phyloP scores from a whole-genome alignment of 2,797 vertebrate species.

The Cyprinodon diabolis region DNA sequence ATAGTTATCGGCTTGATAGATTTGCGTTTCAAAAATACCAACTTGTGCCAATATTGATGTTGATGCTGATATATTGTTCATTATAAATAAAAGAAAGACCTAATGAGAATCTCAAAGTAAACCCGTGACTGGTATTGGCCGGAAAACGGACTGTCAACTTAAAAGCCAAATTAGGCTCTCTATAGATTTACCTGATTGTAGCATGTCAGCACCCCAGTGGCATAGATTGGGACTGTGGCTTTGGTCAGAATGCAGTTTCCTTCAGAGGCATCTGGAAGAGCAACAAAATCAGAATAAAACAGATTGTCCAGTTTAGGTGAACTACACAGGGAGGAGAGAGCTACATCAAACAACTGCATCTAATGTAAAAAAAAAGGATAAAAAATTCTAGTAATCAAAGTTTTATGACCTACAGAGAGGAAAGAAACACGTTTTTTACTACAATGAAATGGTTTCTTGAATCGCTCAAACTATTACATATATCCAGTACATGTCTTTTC shows the following conservation, averaged over 20 bases:
- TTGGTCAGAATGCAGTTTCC: slow-evolving; percentile 97
- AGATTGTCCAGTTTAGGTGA: neutral
- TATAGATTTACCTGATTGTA: slow-evolving; percentile 91
- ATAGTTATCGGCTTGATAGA: no score
- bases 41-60: no score
- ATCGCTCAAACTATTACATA: neutral
- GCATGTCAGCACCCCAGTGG: slow-evolving; percentile 97
- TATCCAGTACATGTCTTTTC: neutral
- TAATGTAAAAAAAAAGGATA: neutral
- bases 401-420: neutral
- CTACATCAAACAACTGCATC: neutral
- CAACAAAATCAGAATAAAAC: neutral
- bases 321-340: neutral
- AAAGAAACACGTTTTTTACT: neutral
- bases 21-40: no score
- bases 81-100: neutral
- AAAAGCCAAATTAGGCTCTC: neutral
- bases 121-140: neutral
- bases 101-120: neutral
- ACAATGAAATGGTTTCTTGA: neutral
- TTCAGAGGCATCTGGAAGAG: slow-evolving; percentile 84
- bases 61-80: no score
- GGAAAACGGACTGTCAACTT: neutral
- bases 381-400: neutral
- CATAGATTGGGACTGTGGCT: slow-evolving; percentile 98